These are phyloP conservation scores for Globodera ellingtonae DNA, from an alignment of 1,140 invertebrate species.

Conservation along the genomic window DNA sequence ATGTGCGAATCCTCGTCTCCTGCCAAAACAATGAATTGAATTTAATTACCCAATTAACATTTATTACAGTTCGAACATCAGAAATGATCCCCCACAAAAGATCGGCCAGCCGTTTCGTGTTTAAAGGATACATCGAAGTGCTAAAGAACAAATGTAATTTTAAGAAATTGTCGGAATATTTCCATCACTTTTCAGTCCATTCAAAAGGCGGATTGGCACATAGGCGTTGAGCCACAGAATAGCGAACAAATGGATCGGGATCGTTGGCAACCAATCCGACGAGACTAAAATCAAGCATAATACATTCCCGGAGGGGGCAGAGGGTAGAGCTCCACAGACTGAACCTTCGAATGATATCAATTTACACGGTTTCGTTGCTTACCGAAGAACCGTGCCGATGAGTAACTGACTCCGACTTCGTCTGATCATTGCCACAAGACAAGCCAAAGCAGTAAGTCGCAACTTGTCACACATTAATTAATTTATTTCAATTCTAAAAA, in stretches of 20 bases:
- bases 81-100: conserved; percentile 26
- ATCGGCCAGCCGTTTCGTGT: conserved; percentile 29
- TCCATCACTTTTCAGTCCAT: conserved; percentile 14
- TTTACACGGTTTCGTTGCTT: not conserved
- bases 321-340: too few species aligned
- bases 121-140: conserved; percentile 31
- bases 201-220: conserved; percentile 35
- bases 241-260: conserved; percentile 30
- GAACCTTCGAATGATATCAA: too few species aligned
- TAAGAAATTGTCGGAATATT: conserved; percentile 12
- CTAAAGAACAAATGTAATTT: conserved; percentile 4
- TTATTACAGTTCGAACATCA: conserved; percentile 21
- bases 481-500: not conserved
- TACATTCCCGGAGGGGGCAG: too few species aligned
- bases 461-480: conserved; percentile 20
- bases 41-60: not conserved
- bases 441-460: conserved; percentile 27
- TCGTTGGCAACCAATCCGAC: conserved; percentile 30
- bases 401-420: conserved; percentile 21
- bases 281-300: not conserved
- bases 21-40: conserved; percentile 14
- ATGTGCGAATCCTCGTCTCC: conserved; percentile 34
- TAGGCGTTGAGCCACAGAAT: conserved; percentile 18
- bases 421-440: conserved; percentile 31
- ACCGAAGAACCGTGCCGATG: conserved; percentile 26